Evolutionary conservation across 1,140 invertebrate genomes (phyloP).

Genomic region (Drosophila biarmipes): DNA sequence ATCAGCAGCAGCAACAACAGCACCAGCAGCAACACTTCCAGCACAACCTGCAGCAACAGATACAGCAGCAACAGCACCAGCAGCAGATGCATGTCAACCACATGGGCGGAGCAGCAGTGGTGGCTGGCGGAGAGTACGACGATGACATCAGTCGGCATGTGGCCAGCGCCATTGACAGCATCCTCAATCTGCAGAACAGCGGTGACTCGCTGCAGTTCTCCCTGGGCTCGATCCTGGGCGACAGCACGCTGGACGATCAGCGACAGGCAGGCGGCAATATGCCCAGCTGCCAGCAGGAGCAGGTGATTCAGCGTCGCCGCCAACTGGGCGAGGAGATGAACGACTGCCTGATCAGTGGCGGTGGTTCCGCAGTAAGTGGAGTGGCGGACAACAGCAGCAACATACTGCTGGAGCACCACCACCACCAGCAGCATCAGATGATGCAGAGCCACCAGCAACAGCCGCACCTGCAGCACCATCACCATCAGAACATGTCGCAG

Average conservation of each 20-base stretch:
- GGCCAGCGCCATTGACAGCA: conserved; percentile 91
- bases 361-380: conserved; percentile 41
- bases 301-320: conserved; percentile 54
- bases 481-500: conserved; percentile 53
- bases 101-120: conserved; percentile 44
- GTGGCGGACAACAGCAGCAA: conserved; percentile 61
- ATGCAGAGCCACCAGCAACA: conserved; percentile 52
- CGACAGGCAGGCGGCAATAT: conserved; percentile 62
- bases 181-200: conserved; percentile 89
- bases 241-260: conserved; percentile 79
- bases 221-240: conserved; percentile 77
- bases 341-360: conserved; percentile 81
- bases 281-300: conserved; percentile 74
- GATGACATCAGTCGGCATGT: conserved; percentile 90
- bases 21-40: conserved; percentile 63
- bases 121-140: conserved; percentile 83
- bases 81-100: conserved; percentile 74
- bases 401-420: conserved; percentile 61
- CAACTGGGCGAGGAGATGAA: conserved; percentile 78
- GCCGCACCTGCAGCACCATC: conserved; percentile 66
- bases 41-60: conserved; percentile 65
- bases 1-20: conserved; percentile 59
- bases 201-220: conserved; percentile 81
- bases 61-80: conserved; percentile 73
- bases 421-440: conserved; percentile 66